Evolutionary conservation across 2,797 vertebrate species (phyloP).

Genomic region (Menidia menidia): DNA sequence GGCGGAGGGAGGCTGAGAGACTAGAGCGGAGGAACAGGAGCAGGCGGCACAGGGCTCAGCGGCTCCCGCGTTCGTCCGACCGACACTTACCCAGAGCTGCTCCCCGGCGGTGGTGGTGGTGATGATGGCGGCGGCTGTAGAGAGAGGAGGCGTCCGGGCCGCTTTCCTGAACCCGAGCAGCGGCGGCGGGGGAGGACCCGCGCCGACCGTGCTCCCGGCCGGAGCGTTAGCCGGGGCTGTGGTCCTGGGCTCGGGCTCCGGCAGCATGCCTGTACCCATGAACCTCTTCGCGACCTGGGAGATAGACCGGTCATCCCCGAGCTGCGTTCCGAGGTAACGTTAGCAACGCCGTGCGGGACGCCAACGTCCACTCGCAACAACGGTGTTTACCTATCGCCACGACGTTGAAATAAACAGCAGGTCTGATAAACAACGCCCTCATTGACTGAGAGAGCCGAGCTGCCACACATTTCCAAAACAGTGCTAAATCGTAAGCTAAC

Average conservation of each 20-base stretch:
- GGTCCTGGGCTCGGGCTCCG: slow-evolving; percentile 73
- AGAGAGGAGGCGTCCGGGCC: slow-evolving; percentile 85
- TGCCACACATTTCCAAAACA: slow-evolving; percentile 66
- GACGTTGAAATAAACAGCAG: background rate
- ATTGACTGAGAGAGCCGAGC: slow-evolving; percentile 36
- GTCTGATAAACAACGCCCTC: slow-evolving; percentile 60
- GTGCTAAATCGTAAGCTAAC: slow-evolving; percentile 57
- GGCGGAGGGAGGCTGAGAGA: slow-evolving; percentile 53
- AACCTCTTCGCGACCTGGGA: slow-evolving; percentile 87
- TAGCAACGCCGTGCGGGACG: slow-evolving; percentile 13
- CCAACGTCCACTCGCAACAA: background rate
- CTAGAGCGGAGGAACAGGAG: slow-evolving; percentile 66
- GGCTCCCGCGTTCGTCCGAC: slow-evolving; percentile 73
- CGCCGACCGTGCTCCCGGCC: slow-evolving; percentile 68
- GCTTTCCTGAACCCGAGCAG: slow-evolving; percentile 84
- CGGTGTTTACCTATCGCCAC: slow-evolving; percentile 22
- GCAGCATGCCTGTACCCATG: slow-evolving; percentile 82
- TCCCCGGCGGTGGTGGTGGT: slow-evolving; percentile 74
- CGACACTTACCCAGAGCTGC: slow-evolving; percentile 77
- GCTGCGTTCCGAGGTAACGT: slow-evolving; percentile 85
- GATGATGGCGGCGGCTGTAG: slow-evolving; percentile 87
- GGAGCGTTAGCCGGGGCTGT: slow-evolving; percentile 73
- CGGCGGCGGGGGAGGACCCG: slow-evolving; percentile 75
- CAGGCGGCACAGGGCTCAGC: slow-evolving; percentile 55
- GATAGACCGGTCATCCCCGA: slow-evolving; percentile 85